A percentile compares a stretch with the other conserved stretches of the same genome.
Conservation (phyloP, 2,113 vertebrate species). For the Ploceus nigricollis region DNA sequence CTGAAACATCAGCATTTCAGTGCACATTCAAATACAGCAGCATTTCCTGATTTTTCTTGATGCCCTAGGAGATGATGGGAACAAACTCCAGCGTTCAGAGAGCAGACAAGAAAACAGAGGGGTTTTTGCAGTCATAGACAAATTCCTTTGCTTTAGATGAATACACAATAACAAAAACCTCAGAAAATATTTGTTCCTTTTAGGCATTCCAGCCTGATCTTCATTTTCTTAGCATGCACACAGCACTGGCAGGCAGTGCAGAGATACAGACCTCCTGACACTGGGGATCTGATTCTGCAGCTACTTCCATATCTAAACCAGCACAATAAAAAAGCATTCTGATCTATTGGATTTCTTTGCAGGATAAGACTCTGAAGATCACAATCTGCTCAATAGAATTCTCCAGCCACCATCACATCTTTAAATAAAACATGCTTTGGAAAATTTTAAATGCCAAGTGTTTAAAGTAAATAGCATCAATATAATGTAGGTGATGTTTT, state of each 20-base stretch:
- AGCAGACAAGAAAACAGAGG: neutral
- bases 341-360: neutral
- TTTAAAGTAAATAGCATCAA: neutral
- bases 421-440: neutral
- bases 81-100: neutral
- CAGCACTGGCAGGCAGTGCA: neutral
- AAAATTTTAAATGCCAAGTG: neutral
- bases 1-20: neutral
- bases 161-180: neutral
- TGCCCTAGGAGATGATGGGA: neutral
- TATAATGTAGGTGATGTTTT: neutral
- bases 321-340: neutral
- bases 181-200: neutral
- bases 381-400: neutral
- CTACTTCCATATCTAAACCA: neutral
- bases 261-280: neutral
- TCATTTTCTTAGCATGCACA: neutral
- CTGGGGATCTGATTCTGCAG: neutral
- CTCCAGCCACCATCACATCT: neutral
- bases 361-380: neutral
- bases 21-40: neutral
- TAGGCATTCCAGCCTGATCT: neutral
- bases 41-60: neutral
- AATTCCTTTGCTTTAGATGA: neutral
- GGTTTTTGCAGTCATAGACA: neutral